These are phyloP conservation scores for Aphaenogaster rudis DNA, from an alignment of 1,140 invertebrate species.

Conservation along the genomic window DNA sequence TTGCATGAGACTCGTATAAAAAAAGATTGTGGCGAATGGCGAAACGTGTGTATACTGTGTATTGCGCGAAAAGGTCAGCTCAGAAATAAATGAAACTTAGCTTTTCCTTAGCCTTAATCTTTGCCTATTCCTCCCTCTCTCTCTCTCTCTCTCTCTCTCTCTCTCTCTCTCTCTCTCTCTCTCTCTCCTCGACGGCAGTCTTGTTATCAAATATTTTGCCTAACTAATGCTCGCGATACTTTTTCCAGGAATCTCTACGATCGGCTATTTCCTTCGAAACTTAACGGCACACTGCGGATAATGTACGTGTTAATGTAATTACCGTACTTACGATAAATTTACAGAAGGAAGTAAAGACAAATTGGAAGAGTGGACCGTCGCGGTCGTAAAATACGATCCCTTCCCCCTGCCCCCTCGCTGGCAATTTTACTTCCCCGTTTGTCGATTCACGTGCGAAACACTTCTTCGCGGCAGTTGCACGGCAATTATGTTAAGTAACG, in stretches of 20 bases:
- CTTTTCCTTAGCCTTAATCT: neutral
- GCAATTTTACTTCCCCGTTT: slow-evolving; percentile 15
- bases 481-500: slow-evolving; percentile 63
- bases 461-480: slow-evolving; percentile 29
- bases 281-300: slow-evolving; percentile 50
- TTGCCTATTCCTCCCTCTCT: no score
- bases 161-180: no score
- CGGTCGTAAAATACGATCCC: slow-evolving; percentile 45
- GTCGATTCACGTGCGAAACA: slow-evolving; percentile 46
- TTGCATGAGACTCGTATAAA: neutral
- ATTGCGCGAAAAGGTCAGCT: neutral
- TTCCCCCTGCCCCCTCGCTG: neutral
- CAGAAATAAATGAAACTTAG: neutral
- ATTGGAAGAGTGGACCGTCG: slow-evolving; percentile 46
- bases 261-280: slow-evolving; percentile 34
- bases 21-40: neutral
- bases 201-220: slow-evolving; percentile 36
- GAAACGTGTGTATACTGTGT: neutral
- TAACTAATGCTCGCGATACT: slow-evolving; percentile 24
- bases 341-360: slow-evolving; percentile 48
- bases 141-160: neutral
- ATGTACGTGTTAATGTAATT: slow-evolving; percentile 54
- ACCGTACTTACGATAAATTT: slow-evolving; percentile 57
- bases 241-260: slow-evolving; percentile 5
- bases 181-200: neutral